Conservation (phyloP, 2,888 invertebrate species). For the Nomada ruficornis region DNA sequence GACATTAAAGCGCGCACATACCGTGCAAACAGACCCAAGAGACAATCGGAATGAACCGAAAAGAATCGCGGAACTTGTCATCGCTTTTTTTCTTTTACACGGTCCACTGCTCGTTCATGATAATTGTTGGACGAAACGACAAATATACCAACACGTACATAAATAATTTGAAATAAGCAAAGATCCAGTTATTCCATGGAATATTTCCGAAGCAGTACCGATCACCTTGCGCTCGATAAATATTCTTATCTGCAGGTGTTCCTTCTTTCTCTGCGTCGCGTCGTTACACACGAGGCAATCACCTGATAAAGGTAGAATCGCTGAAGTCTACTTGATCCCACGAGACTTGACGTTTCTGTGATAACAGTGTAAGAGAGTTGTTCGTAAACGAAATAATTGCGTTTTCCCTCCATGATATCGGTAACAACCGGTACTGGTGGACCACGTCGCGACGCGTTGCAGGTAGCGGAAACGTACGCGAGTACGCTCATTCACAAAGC, state of each 20-base stretch:
- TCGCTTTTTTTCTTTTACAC: not conserved
- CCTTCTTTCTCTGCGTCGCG: not conserved
- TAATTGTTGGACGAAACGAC: no score
- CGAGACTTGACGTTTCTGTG: not conserved
- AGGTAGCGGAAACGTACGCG: not conserved
- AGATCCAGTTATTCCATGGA: constrained; percentile 13
- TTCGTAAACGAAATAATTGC: not conserved
- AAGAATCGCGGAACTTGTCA: not conserved
- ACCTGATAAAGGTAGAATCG: constrained; percentile 14
- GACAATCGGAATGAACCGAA: not conserved
- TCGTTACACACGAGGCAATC: not conserved
- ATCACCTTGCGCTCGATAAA: constrained; percentile 18
- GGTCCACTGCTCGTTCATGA: no score
- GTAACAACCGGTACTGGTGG: not conserved
- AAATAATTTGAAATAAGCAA: not conserved
- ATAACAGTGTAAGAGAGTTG: no score
- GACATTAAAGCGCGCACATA: not conserved
- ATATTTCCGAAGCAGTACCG: constrained; percentile 8
- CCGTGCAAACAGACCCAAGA: constrained; percentile 26
- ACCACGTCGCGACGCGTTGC: no score
- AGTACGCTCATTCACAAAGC: constrained; percentile 17
- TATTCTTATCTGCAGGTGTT: constrained; percentile 36
- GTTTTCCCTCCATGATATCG: not conserved
- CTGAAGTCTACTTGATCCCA: not conserved
- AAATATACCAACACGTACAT: not conserved